Base-by-base conservation (phyloP, 2,113 vertebrate species). In the Onychostruthus taczanowskii region DNA sequence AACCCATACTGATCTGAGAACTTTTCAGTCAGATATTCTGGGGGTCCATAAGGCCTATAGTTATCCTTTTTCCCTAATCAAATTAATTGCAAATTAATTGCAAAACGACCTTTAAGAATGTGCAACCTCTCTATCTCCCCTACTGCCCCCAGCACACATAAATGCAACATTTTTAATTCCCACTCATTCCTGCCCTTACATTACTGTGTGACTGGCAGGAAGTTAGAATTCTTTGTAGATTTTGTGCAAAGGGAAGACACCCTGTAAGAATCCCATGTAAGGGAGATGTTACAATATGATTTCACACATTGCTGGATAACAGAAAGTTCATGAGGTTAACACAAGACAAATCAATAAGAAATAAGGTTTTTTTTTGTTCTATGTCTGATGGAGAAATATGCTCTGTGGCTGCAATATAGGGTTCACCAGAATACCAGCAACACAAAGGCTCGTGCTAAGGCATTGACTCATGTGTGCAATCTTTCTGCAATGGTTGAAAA, bases 101-200 rank as follows among this genome's bases (percentile, higher is more conserved):
- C 14, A 81, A 66, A 84, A 35, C 11, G 52, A 9, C 13, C 35
- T 82, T 75, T 47, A 58, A 13, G 21, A 47, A 50, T 39, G 7
- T 7, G 41, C 28, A 78, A 49, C 1, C 5, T 69, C 31, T 46
- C 16, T 50, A 24, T 16, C 4, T 8, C 11, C 12, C 9, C 6
- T 6, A n/a, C 30, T 35, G 3, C 3, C 4, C 6, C 5, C 14
- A 16, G 8, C 7, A 19, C 16, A 30, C 6, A 35, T 18, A 31
- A 7, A 19, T 8, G 11, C 12, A 47, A 7, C 52, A 46, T 17
- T 70, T 14, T 67, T 63, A 56, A 35, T 66, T 82, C 10, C 46
- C 20, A 67, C 13, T 46, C 20, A 30, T 41, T 78, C 23, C 22
- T 82, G 56, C 14, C 23, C 10, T 86, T 73, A 26, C 9, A 20